Conservation (phyloP, 2,797 vertebrate genomes). For the Lophura swinhoii region DNA sequence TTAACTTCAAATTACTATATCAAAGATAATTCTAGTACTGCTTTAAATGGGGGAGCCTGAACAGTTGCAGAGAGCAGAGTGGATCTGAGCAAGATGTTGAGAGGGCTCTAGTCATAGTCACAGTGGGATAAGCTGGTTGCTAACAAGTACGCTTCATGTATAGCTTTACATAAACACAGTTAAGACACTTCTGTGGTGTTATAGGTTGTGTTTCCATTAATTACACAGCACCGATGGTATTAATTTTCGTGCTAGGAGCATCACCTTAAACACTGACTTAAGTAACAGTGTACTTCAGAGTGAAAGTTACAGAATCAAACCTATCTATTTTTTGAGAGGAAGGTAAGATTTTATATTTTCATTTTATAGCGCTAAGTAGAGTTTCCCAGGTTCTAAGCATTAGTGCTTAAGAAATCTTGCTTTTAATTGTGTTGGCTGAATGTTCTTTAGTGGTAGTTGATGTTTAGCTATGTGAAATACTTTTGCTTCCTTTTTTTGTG, state of each 20-base stretch:
- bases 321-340: too few relatives aligned
- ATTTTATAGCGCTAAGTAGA: not conserved
- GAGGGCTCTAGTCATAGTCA: not conserved
- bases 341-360: not conserved
- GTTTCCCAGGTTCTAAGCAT: not conserved
- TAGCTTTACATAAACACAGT: not conserved
- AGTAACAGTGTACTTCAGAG: not conserved
- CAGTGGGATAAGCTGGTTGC: not conserved
- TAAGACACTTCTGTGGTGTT: not conserved
- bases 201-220: not conserved
- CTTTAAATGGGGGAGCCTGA: not conserved
- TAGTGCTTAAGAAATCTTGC: not conserved
- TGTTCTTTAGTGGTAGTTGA: not conserved
- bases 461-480: not conserved
- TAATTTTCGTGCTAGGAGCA: not conserved
- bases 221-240: not conserved
- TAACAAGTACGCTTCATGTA: not conserved
- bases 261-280: not conserved
- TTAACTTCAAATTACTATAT: not conserved
- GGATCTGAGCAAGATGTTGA: not conserved
- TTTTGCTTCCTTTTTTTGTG: not conserved
- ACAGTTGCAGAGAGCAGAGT: not conserved
- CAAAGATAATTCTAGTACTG: not conserved
- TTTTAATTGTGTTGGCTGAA: not conserved
- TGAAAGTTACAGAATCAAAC: not conserved